phyloP scores from a whole-genome alignment of 1,140 invertebrate species.

The Octopus bimaculoides region DNA sequence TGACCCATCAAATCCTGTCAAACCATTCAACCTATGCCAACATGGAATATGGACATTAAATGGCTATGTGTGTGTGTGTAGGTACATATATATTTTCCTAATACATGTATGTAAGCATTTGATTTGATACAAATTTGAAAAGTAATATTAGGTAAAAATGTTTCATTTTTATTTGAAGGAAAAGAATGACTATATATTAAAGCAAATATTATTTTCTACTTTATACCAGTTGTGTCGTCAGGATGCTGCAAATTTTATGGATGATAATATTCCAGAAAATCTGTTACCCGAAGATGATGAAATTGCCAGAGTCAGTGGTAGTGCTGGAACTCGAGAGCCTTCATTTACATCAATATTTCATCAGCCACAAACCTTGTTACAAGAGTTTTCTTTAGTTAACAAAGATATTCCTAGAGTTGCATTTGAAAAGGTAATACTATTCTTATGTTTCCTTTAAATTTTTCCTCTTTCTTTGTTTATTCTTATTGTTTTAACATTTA shows the following conservation, averaged over 20 bases:
- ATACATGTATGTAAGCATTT: no score
- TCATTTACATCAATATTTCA: slow-evolving; percentile 53
- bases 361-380: slow-evolving; percentile 63
- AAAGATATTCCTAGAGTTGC: slow-evolving; percentile 82
- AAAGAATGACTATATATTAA: background rate
- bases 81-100: no score
- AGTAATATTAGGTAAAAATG: no score
- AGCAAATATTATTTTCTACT: slow-evolving; percentile 13
- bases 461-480: no score
- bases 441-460: no score
- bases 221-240: slow-evolving; percentile 53
- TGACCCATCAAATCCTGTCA: no score
- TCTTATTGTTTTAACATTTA: no score
- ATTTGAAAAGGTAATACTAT: slow-evolving; percentile 60
- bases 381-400: slow-evolving; percentile 85
- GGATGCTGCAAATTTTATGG: slow-evolving; percentile 36
- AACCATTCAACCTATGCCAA: no score
- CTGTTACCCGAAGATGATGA: background rate
- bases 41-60: no score
- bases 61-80: no score
- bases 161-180: no score
- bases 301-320: background rate
- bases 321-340: slow-evolving; percentile 37
- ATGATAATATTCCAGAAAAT: slow-evolving; percentile 17
- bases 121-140: no score